Percentiles rank a stretch among this genome's conserved stretches.
Conservation (phyloP, 92 coral and sea anemone species). For the Hydrozoanthus gracilis region DNA sequence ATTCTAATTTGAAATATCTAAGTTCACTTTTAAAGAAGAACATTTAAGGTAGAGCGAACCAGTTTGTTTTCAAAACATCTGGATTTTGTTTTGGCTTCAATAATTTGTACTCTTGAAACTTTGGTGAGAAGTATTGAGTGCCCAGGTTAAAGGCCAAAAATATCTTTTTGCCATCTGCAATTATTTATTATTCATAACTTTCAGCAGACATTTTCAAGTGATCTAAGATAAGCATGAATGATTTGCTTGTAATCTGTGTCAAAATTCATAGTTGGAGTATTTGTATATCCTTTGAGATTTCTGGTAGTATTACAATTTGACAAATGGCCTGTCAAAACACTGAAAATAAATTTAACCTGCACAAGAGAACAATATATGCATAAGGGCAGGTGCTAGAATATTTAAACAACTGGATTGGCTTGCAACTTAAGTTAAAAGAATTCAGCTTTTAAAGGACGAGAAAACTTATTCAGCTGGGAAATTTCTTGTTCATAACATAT, state of each 20-base stretch:
- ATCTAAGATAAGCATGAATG: neutral
- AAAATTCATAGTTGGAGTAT: neutral
- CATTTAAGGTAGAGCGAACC: too few species aligned
- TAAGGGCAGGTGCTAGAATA: neutral
- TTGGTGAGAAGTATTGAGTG: neutral
- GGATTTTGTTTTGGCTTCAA: too few species aligned
- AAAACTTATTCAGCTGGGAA: neutral
- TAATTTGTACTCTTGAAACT: neutral
- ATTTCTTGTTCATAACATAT: neutral
- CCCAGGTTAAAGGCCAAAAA: too few species aligned
- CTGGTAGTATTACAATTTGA: neutral
- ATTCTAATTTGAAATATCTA: too few species aligned
- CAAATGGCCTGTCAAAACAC: constrained; percentile 6
- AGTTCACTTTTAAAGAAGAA: too few species aligned
- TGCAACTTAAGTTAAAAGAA: neutral
- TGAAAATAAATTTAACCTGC: neutral
- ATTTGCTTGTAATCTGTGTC: neutral
- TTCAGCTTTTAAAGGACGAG: too few species aligned
- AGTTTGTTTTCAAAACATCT: too few species aligned
- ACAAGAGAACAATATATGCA: neutral
- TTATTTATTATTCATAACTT: neutral
- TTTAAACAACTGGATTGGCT: neutral
- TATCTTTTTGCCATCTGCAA: too few species aligned
- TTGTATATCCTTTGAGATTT: neutral
- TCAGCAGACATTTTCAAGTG: neutral